A percentile compares a stretch with the other conserved stretches of the same genome.
These are phyloP conservation scores for Coreius guichenoti DNA, from an alignment of 2,797 vertebrate genomes.

Conservation along the genomic window DNA sequence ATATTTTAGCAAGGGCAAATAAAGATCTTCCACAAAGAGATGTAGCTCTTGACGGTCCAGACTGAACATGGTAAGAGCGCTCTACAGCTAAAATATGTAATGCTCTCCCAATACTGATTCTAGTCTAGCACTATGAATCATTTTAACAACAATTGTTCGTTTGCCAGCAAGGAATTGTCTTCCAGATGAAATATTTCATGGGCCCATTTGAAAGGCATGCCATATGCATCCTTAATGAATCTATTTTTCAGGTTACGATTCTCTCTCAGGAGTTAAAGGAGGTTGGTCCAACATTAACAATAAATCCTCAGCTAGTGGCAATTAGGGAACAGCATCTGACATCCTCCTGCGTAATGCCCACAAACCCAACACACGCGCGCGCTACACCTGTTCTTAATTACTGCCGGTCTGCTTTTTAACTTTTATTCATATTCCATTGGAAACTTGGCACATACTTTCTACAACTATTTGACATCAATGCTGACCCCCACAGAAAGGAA, in stretches of 20 bases:
- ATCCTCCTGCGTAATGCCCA: conserved; percentile 44
- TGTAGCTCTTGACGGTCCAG: not conserved
- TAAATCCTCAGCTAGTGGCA: conserved; percentile 60
- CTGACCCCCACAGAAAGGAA: conserved; percentile 53
- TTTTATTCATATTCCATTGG: conserved; percentile 61
- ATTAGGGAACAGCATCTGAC: conserved; percentile 60
- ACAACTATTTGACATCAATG: conserved; percentile 58
- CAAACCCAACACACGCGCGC: conserved; percentile 23
- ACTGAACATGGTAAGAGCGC: not conserved
- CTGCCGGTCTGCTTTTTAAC: conserved; percentile 60
- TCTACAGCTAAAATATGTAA: conserved; percentile 30
- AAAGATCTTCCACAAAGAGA: conserved; percentile 27
- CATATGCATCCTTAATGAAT: conserved; percentile 68
- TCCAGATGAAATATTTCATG: conserved; percentile 59
- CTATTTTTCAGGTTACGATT: conserved; percentile 67
- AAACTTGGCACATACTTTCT: conserved; percentile 50
- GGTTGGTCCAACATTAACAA: conserved; percentile 57
- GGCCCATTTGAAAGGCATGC: conserved; percentile 55
- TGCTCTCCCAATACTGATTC: not conserved
- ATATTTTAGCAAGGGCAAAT: conserved; percentile 46
- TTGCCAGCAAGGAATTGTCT: conserved; percentile 56
- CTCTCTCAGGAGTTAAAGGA: conserved; percentile 58
- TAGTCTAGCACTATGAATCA: conserved; percentile 44
- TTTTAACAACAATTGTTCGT: conserved; percentile 54
- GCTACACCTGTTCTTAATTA: conserved; percentile 60